Evolutionary conservation across 2,797 vertebrate genomes (phyloP).

Genomic region (Hydrophis major): DNA sequence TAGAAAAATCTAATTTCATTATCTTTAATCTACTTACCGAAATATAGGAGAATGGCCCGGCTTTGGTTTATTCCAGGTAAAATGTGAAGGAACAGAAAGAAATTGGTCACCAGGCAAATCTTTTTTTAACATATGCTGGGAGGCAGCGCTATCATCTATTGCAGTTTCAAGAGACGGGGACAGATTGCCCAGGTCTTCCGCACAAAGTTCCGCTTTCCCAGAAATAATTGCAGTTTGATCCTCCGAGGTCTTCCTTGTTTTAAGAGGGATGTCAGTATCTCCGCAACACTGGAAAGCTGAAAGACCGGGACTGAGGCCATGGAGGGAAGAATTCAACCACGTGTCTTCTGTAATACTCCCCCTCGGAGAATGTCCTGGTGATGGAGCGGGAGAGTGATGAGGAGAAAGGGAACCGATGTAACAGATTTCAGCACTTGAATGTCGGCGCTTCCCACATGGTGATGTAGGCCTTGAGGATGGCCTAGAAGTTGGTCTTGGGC

Average conservation of each 20-base stretch:
- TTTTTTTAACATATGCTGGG: conserved; percentile 86
- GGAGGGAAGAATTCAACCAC: conserved; percentile 82
- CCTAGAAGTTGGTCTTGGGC: conserved; percentile 89
- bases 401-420: conserved; percentile 88
- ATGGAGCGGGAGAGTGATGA: conserved; percentile 92
- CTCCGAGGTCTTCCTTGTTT: conserved; percentile 96
- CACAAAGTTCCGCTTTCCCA: conserved; percentile 84
- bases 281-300: conserved; percentile 90
- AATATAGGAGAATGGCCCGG: conserved; percentile 96
- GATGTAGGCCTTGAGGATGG: conserved; percentile 95
- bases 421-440: conserved; percentile 97
- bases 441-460: conserved; percentile 94
- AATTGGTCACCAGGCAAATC: conserved; percentile 91
- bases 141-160: conserved; percentile 81
- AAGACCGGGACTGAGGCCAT: conserved; percentile 74
- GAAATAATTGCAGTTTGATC: conserved; percentile 84
- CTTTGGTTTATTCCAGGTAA: conserved; percentile 98
- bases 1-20: neutral
- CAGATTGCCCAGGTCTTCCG: conserved; percentile 86
- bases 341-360: conserved; percentile 96
- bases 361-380: conserved; percentile 92
- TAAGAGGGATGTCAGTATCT: conserved; percentile 94
- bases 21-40: conserved; percentile 78
- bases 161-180: conserved; percentile 86
- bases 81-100: conserved; percentile 95